A percentile compares a stretch with the other conserved stretches of the same genome.
phyloP scores from a whole-genome alignment of 2,113 vertebrate genomes.

The Aldabrachelys gigantea region DNA sequence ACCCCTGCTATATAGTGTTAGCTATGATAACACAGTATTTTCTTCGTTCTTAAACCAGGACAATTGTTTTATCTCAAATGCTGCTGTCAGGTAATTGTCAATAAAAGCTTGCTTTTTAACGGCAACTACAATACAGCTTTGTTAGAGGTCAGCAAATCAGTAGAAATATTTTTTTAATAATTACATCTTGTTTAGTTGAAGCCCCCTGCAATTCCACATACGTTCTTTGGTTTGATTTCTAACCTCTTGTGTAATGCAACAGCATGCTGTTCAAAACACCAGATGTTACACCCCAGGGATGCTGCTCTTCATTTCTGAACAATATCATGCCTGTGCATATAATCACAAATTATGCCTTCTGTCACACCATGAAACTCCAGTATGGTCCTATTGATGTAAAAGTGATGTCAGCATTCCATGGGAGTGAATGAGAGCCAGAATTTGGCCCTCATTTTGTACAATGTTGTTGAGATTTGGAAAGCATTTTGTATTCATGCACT shows the following conservation, averaged over 20 bases:
- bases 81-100: accelerated
- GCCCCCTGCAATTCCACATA: background rate
- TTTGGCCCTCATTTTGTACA: background rate
- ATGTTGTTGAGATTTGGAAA: background rate
- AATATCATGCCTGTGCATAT: background rate
- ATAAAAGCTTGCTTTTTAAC: background rate
- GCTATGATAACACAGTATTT: background rate
- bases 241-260: background rate
- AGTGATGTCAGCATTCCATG: background rate
- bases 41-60: background rate
- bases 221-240: background rate
- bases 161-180: accelerated
- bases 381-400: background rate
- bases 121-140: background rate
- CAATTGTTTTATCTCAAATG: background rate
- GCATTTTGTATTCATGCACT: slow-evolving; percentile 17
- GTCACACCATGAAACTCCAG: background rate
- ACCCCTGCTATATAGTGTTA: background rate
- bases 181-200: background rate
- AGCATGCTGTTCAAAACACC: background rate
- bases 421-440: background rate
- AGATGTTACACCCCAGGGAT: background rate
- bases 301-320: background rate
- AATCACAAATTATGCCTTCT: background rate
- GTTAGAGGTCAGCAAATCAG: accelerated